Evolutionary conservation across 2,113 vertebrate genomes (phyloP).

Genomic region (Ia io): DNA sequence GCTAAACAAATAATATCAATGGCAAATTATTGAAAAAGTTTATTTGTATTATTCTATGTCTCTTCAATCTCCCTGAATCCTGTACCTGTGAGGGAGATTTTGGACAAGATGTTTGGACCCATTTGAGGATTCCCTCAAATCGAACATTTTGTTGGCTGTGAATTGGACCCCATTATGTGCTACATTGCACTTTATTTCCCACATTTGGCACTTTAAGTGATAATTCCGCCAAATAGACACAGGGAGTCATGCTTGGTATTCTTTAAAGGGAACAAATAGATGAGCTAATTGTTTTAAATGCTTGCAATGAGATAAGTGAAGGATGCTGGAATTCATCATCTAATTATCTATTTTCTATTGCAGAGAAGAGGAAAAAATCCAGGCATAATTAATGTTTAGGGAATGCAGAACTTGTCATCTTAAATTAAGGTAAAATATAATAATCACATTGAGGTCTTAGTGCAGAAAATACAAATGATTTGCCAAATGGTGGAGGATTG

Average conservation of each 20-base stretch:
- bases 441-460: slow-evolving; percentile 79
- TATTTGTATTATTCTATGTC: neutral
- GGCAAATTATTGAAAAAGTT: neutral
- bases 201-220: slow-evolving; percentile 48
- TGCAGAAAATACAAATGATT: slow-evolving; percentile 73
- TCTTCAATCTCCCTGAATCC: neutral
- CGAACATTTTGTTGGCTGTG: slow-evolving; percentile 53
- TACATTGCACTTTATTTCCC: slow-evolving; percentile 56
- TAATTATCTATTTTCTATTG: slow-evolving; percentile 74
- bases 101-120: neutral
- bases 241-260: slow-evolving; percentile 44
- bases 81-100: slow-evolving; percentile 44
- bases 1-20: neutral
- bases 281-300: slow-evolving; percentile 79
- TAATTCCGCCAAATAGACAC: slow-evolving; percentile 61
- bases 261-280: slow-evolving; percentile 68
- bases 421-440: slow-evolving; percentile 82
- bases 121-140: slow-evolving; percentile 61
- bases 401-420: slow-evolving; percentile 80
- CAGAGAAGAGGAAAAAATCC: slow-evolving; percentile 74
- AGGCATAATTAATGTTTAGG: slow-evolving; percentile 81
- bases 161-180: slow-evolving; percentile 52
- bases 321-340: slow-evolving; percentile 77
- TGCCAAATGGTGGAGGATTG: slow-evolving; percentile 62
- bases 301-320: slow-evolving; percentile 75